Conservation (phyloP, 2,113 vertebrate species). For the Conger conger region DNA sequence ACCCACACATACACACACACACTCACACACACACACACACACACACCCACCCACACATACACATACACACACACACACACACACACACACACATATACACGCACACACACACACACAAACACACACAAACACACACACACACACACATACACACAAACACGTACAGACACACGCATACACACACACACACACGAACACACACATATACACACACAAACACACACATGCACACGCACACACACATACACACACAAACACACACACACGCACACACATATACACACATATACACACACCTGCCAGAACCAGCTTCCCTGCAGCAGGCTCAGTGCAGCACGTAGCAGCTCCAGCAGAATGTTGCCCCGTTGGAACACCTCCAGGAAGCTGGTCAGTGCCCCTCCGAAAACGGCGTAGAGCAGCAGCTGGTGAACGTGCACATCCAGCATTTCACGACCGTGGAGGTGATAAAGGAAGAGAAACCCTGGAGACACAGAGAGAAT, state of each 20-base stretch:
- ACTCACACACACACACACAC: constrained; percentile 3
- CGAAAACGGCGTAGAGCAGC: constrained; percentile 75
- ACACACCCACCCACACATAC: neutral
- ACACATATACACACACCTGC: constrained; percentile 77
- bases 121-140: constrained; percentile 1
- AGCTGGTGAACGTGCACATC: constrained; percentile 86
- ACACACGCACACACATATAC: neutral
- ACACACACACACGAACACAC: neutral
- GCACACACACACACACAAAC: neutral
- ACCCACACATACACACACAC: constrained; percentile 12
- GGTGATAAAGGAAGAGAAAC: constrained; percentile 90
- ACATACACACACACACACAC: neutral
- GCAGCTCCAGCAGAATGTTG: constrained; percentile 84
- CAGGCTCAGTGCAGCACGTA: constrained; percentile 77
- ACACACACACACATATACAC: constrained; percentile 55
- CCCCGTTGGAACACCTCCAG: constrained; percentile 82
- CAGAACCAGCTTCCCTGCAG: constrained; percentile 94
- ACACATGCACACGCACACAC: constrained; percentile 57
- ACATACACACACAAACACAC: neutral
- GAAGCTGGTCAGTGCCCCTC: constrained; percentile 70
- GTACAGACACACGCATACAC: constrained; percentile 57
- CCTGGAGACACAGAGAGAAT: constrained; percentile 60
- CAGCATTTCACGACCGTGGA: constrained; percentile 83
- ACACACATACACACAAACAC: neutral
- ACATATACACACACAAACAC: neutral